phyloP scores from a whole-genome alignment of 92 coral and sea anemone species.

The Zoanthus solanderi region DNA sequence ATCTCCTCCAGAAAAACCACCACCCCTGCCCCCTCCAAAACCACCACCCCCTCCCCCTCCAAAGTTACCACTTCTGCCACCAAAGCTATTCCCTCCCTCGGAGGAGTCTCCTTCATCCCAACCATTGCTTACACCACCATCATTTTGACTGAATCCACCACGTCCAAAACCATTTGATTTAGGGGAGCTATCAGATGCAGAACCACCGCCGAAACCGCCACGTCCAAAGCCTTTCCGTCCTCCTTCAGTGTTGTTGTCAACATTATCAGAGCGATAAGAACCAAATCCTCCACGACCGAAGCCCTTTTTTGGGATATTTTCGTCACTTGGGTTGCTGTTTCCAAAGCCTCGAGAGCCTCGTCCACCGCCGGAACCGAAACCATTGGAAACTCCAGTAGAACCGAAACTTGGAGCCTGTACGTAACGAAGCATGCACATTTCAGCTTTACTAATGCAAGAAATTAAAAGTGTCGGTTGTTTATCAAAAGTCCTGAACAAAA shows the following conservation, averaged over 20 bases:
- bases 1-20: constrained; percentile 51
- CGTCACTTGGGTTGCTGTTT: constrained; percentile 40
- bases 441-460: too few species aligned
- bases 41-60: constrained; percentile 43
- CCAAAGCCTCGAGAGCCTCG: constrained; percentile 50
- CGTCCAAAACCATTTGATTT: constrained; percentile 37
- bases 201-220: constrained; percentile 41
- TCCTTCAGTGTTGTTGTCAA: constrained; percentile 24
- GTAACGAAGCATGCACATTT: background rate
- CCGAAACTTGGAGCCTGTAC: constrained; percentile 38
- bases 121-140: constrained; percentile 5
- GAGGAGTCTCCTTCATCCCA: constrained; percentile 56
- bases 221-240: constrained; percentile 51
- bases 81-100: constrained; percentile 24
- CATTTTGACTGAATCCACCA: constrained; percentile 28
- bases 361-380: constrained; percentile 67
- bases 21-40: too few species aligned
- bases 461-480: too few species aligned
- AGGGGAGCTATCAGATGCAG: constrained; percentile 10
- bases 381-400: constrained; percentile 37
- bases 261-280: constrained; percentile 56
- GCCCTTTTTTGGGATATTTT: constrained; percentile 68
- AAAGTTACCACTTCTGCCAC: constrained; percentile 33
- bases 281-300: constrained; percentile 77
- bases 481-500: background rate